A percentile compares a stretch with the other conserved stretches of the same genome.
These are phyloP conservation scores for Brachypterus glaber DNA, from an alignment of 2,888 invertebrate genomes.

Conservation along the genomic window DNA sequence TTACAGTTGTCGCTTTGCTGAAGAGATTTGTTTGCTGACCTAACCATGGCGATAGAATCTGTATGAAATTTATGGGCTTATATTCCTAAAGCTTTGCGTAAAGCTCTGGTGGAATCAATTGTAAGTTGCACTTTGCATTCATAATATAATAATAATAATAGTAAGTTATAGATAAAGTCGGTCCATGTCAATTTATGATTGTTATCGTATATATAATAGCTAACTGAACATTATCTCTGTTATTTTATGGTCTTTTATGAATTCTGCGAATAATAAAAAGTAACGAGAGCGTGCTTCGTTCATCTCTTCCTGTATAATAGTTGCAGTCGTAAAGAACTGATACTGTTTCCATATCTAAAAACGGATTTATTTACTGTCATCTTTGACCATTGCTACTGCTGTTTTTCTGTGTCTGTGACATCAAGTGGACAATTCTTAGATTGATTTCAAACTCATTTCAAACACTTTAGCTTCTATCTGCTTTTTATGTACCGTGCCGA, in stretches of 20 bases:
- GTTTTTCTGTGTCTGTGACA: constrained; percentile 24
- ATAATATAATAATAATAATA: constrained; percentile 1
- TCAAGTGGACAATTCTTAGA: too few species aligned
- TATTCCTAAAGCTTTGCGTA: too few species aligned
- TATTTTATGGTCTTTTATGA: constrained; percentile 32
- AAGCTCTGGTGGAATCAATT: too few species aligned
- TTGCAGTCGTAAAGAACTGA: constrained; percentile 35
- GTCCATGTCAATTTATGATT: constrained; percentile 29
- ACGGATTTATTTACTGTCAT: constrained; percentile 34
- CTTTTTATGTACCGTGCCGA: too few species aligned
- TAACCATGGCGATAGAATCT: too few species aligned
- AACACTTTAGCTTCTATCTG: too few species aligned
- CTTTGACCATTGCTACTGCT: constrained; percentile 12
- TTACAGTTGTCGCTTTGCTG: too few species aligned
- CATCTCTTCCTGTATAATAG: constrained; percentile 35
- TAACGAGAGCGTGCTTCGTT: constrained; percentile 37
- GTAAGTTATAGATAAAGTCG: background rate
- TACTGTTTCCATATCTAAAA: constrained; percentile 38
- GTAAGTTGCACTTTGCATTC: too few species aligned
- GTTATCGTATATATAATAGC: constrained; percentile 24
- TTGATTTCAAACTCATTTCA: too few species aligned
- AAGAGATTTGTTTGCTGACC: too few species aligned
- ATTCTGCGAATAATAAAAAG: constrained; percentile 39
- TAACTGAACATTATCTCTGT: constrained; percentile 29
- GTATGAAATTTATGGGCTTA: too few species aligned